These are phyloP conservation scores for Drosophila demipolita DNA, from an alignment of 2,888 invertebrate genomes.

Conservation along the genomic window DNA sequence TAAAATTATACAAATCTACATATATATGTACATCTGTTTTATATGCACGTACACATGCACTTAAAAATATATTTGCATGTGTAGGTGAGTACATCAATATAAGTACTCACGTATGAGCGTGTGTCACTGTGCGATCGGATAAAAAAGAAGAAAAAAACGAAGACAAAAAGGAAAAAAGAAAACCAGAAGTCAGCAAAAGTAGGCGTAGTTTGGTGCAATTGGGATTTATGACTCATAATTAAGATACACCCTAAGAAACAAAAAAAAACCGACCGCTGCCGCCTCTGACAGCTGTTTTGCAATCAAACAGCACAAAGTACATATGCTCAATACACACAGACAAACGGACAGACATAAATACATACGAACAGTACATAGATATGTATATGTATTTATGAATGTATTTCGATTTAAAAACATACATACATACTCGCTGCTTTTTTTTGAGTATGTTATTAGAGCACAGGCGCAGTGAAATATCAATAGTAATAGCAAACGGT, in stretches of 20 bases:
- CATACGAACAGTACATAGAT: conserved; percentile 27
- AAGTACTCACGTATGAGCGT: conserved; percentile 37
- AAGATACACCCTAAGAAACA: conserved; percentile 64
- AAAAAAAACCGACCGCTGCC: conserved; percentile 49
- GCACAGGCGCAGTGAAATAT: conserved; percentile 64
- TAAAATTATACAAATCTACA: conserved; percentile 14
- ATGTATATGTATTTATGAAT: conserved; percentile 33
- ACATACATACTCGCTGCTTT: conserved; percentile 19
- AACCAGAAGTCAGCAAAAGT: conserved; percentile 55
- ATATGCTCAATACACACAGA: conserved; percentile 27
- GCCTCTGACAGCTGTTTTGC: conserved; percentile 62
- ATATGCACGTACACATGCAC: conserved; percentile 40
- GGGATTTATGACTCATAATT: conserved; percentile 73
- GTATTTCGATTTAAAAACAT: conserved; percentile 14
- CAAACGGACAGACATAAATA: conserved; percentile 18
- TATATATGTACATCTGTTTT: conserved; percentile 24
- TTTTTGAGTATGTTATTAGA: conserved; percentile 52
- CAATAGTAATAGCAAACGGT: conserved; percentile 51
- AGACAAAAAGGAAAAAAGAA: conserved; percentile 9
- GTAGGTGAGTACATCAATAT: conserved; percentile 58
- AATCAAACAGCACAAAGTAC: conserved; percentile 57
- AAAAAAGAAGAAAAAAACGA: conserved; percentile 42
- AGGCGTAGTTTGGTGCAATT: conserved; percentile 70
- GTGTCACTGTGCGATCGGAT: conserved; percentile 60
- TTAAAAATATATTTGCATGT: conserved; percentile 42